Base-by-base conservation (phyloP, 2,888 invertebrate genomes). In the Meliscaeva auricollis region DNA sequence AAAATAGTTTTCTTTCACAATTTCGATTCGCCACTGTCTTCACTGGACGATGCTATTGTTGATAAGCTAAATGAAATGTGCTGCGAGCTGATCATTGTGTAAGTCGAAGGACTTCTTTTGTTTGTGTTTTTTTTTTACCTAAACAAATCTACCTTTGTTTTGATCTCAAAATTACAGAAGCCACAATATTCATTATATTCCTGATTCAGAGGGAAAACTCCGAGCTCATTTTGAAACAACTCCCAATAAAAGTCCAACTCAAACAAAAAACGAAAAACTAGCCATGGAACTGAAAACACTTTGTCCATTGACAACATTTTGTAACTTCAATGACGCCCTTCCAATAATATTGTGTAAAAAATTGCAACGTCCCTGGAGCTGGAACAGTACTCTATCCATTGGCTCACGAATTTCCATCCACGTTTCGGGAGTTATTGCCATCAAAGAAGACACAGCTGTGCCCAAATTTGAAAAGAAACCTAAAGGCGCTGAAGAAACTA, bases 1-100 rank as follows among this genome's bases (percentile, higher is more conserved):
- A 94, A 95, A 87, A 93, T 96, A 62, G 93, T 96, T 44, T 90
- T 96, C 22, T 93, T 96, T 89, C 94, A 95, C 0, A 94, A 96
- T 89, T 94, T 96, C 73, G 92, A 92, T 52, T 93, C 93, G 0
- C 89, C 90, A 17, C 91, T 93, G 58, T 93, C 93, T 77, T 91
- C 94, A 73, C 88, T 94, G 50, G 93, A 94, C 75, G 89, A 93
- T 90, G 93, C 94, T 11, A 90, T 95, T 22, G 90, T 93, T 54
- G 94, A 94, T 5, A 76, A 87, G 35, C 91, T 95, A 17, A 93
- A 94, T 87, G 92, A 93, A 64, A 92, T 93, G 3, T 91, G 93
- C 11, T 93, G 94, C 87, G 94, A 95, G 89, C 91, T 96, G 13
- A 94, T 94, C 89, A 93, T 95, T 9, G 94, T 96, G 93, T 95